Base-by-base conservation (phyloP, 2,888 invertebrate species). In the Dryococelus australis region DNA sequence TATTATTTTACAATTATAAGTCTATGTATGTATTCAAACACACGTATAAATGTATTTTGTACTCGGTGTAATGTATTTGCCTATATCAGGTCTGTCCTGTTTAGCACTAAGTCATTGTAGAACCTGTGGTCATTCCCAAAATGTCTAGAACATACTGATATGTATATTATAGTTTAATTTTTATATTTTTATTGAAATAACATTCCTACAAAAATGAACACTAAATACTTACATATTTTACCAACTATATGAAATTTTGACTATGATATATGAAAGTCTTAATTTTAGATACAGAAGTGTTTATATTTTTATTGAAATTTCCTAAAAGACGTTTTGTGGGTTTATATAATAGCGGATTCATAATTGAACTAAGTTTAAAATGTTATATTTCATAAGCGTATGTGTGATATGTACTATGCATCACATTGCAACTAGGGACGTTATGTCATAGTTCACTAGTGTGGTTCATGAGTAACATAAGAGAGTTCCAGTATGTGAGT, bases 181-280 rank as follows among this genome's bases (percentile, higher is more conserved):
- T 47, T 47, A 47, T 47, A n/a, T 65, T 65, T 65, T 65, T 65
- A 65, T 65, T 65, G 65, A 65, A 65, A 65, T 65, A 65, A 65
- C 65, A 65, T 65, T 65, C 65, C 65, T 65, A 65, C n/a, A n/a
- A 24, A 65, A 65, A 20, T 65, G 24, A 65, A 65, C 35, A 24
- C 65, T 65, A n/a, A 65, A 65, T 65, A 65, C 6, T 65, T 24
- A n/a, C 65, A 65, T 65, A 65, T 65, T 65, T 65, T 65, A 65
- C 65, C 65, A 24, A 65, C n/a, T 65, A 65, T n/a, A 65, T 65
- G 65, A 24, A 65, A 65, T n/a, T 65, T 65, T 65, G 65, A 65
- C 65, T 1, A 65, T 24, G 20, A 65, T 24, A 65, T 65, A 65
- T 65, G 16, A 65, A 65, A 16, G 65, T 65, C 20, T 65, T 65